A percentile compares a stretch with the other conserved stretches of the same genome.
phyloP scores from a whole-genome alignment of 35 echinoderm and acorn worm species.

The Stichopus chloronotus region DNA sequence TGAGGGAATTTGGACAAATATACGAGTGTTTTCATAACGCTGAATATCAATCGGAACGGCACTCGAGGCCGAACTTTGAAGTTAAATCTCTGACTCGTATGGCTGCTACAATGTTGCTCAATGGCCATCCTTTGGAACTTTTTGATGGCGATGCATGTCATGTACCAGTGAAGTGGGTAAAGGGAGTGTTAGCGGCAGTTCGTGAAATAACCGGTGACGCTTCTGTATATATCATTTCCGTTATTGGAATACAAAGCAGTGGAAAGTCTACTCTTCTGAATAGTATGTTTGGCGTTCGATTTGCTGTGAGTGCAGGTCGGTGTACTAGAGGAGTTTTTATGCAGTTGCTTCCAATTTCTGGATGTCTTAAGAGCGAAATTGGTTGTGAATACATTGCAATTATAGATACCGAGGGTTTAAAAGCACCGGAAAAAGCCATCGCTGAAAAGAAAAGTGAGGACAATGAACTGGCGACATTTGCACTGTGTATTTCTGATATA shows the following conservation, averaged over 20 bases:
- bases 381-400: slow-evolving; percentile 10
- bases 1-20: slow-evolving; percentile 57
- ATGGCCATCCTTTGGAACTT: slow-evolving; percentile 43
- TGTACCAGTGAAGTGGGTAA: slow-evolving; percentile 53
- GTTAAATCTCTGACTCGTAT: background rate
- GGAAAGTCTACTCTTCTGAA: slow-evolving; percentile 58
- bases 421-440: slow-evolving; percentile 3
- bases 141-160: slow-evolving; percentile 51
- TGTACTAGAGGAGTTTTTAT: slow-evolving; percentile 57
- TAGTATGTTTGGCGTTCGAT: slow-evolving; percentile 56
- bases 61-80: background rate
- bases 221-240: slow-evolving; percentile 51
- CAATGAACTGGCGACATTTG: no score
- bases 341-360: background rate
- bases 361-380: background rate
- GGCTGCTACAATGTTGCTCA: slow-evolving; percentile 22
- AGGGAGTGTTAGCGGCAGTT: slow-evolving; percentile 12
- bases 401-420: slow-evolving; percentile 46
- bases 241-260: slow-evolving; percentile 66
- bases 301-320: slow-evolving; percentile 61
- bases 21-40: slow-evolving; percentile 29
- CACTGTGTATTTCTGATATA: background rate
- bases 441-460: background rate
- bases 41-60: background rate
- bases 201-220: background rate